Conservation (phyloP, 2,797 vertebrate species). For the Neosilurus hyrtlii region DNA sequence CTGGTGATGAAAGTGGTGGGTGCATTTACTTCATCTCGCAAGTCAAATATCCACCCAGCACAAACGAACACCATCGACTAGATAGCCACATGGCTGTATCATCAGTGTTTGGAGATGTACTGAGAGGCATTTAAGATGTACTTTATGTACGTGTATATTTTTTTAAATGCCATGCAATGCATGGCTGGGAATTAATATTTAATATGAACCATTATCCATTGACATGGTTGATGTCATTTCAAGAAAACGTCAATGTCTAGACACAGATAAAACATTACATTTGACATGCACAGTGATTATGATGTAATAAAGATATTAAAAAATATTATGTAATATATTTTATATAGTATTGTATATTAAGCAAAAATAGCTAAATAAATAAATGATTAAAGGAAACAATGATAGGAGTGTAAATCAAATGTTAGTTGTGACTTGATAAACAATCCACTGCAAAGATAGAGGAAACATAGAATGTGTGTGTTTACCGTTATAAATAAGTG, state of each 20-base stretch:
- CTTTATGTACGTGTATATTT: background rate
- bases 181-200: background rate
- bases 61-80: constrained; percentile 15
- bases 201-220: background rate
- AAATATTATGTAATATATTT: background rate
- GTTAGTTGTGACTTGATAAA: background rate
- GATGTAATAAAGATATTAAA: background rate
- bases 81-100: constrained; percentile 6
- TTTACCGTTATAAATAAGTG: background rate
- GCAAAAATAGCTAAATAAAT: background rate
- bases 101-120: background rate
- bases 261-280: background rate
- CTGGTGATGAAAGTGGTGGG: constrained; percentile 48
- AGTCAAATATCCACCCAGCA: constrained; percentile 32
- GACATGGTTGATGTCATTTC: background rate
- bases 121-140: background rate
- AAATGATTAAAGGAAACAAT: background rate
- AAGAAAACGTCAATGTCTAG: background rate
- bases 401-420: background rate
- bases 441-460: background rate
- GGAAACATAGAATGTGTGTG: background rate
- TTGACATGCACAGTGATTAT: background rate
- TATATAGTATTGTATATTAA: background rate
- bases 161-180: background rate
- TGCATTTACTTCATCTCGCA: constrained; percentile 34